A percentile compares a stretch with the other conserved stretches of the same genome.
These are phyloP conservation scores for Phyllotreta striolata DNA, from an alignment of 2,888 invertebrate species.

Conservation along the genomic window DNA sequence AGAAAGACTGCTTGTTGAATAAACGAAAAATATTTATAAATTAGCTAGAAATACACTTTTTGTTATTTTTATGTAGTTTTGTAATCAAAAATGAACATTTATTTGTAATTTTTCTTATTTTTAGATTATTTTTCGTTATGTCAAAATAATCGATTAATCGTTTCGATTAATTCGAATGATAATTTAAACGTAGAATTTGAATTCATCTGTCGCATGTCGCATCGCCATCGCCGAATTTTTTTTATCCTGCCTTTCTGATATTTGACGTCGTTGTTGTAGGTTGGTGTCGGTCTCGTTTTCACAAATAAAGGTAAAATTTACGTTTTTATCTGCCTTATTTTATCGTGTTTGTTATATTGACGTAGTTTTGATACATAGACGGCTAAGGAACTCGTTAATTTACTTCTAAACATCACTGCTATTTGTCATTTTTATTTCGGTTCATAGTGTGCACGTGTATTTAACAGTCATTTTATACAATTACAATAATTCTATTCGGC, in stretches of 20 bases:
- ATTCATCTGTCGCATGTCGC: not conserved
- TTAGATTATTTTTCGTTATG: no score
- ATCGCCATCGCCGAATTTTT: not conserved
- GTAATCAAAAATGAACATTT: no score
- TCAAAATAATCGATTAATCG: no score
- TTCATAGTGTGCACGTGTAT: constrained; percentile 42
- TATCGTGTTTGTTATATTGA: constrained; percentile 3
- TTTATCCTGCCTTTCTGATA: constrained; percentile 36
- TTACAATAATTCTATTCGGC: not conserved
- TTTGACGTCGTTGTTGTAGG: constrained; percentile 41
- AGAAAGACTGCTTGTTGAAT: no score
- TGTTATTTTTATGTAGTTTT: no score
- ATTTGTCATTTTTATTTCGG: constrained; percentile 40
- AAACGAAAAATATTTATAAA: no score
- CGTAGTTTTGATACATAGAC: constrained; percentile 22
- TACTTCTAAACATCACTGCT: constrained; percentile 35
- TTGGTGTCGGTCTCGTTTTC: constrained; percentile 17
- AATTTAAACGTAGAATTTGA: no score
- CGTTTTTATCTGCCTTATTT: constrained; percentile 8
- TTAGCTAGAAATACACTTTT: no score
- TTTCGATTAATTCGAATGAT: no score
- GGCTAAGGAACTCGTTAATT: constrained; percentile 32
- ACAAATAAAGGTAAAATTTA: constrained; percentile 32
- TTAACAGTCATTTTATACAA: constrained; percentile 16
- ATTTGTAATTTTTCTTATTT: no score